A percentile compares a stretch with the other conserved stretches of the same genome.
phyloP scores from a whole-genome alignment of 2,888 invertebrate species.

The Sipha maydis region DNA sequence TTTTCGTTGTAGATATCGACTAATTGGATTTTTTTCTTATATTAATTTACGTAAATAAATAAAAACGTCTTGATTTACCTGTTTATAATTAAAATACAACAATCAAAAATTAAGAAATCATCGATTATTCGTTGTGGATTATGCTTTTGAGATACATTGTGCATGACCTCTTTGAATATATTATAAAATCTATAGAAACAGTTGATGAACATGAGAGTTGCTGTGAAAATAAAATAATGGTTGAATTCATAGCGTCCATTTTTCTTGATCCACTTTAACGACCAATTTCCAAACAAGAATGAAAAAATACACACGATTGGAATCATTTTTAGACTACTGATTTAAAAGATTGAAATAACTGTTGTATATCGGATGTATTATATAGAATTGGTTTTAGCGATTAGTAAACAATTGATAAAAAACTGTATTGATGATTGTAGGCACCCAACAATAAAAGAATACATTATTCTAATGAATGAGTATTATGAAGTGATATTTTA shows the following conservation, averaged over 20 bases:
- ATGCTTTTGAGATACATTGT: accelerated
- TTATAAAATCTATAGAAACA: background rate
- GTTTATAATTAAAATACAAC: background rate
- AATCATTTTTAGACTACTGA: constrained; percentile 1
- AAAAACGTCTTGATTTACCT: background rate
- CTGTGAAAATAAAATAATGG: constrained; percentile 12
- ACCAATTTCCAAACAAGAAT: constrained; percentile 35
- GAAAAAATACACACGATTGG: constrained; percentile 16
- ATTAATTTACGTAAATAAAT: no score
- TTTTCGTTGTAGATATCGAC: no score
- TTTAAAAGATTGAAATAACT: background rate
- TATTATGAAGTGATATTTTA: background rate
- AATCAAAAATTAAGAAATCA: background rate
- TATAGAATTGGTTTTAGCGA: background rate
- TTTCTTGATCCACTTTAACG: constrained; percentile 11
- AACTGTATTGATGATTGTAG: no score
- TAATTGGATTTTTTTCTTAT: no score
- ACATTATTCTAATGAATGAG: background rate
- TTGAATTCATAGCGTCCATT: background rate
- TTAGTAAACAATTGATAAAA: no score
- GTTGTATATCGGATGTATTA: no score
- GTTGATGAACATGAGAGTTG: background rate
- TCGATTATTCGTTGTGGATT: constrained; percentile 15
- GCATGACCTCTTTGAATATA: background rate
- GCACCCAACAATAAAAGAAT: background rate